phyloP scores from a whole-genome alignment of 2,113 vertebrate species.

The Melierax canorus region DNA sequence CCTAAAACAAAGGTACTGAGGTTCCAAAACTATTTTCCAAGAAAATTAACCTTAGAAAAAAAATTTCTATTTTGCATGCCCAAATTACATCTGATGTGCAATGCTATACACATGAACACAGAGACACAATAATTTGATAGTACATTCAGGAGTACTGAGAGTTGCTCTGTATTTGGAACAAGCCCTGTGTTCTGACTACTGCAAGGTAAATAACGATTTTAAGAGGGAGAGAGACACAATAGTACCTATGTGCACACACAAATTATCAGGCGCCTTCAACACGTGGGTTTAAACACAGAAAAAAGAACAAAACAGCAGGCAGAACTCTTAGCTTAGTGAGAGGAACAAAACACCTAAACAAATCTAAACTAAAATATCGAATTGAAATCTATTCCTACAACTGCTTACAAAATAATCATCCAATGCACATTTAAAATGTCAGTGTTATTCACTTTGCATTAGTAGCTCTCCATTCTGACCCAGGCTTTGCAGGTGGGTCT shows the following conservation, averaged over 20 bases:
- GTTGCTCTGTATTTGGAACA: background rate
- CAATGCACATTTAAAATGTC: fast-evolving
- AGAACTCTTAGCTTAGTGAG: background rate
- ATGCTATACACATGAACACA: background rate
- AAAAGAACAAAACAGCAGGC: background rate
- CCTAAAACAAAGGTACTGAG: background rate
- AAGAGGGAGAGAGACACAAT: background rate
- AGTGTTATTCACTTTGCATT: fast-evolving
- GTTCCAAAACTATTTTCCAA: background rate
- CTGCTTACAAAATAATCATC: background rate
- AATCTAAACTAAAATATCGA: background rate
- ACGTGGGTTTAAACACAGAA: background rate
- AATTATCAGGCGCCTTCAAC: background rate
- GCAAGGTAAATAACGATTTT: background rate
- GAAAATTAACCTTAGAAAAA: background rate
- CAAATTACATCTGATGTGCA: background rate
- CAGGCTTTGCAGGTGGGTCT: background rate
- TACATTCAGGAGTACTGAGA: background rate
- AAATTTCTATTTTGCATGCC: background rate
- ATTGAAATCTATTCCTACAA: background rate
- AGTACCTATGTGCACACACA: background rate
- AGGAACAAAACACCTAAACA: background rate
- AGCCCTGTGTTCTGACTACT: background rate
- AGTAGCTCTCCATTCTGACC: background rate
- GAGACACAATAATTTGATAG: background rate